Base-by-base conservation (phyloP, 2,888 invertebrate genomes). In the Coenonympha arcania region DNA sequence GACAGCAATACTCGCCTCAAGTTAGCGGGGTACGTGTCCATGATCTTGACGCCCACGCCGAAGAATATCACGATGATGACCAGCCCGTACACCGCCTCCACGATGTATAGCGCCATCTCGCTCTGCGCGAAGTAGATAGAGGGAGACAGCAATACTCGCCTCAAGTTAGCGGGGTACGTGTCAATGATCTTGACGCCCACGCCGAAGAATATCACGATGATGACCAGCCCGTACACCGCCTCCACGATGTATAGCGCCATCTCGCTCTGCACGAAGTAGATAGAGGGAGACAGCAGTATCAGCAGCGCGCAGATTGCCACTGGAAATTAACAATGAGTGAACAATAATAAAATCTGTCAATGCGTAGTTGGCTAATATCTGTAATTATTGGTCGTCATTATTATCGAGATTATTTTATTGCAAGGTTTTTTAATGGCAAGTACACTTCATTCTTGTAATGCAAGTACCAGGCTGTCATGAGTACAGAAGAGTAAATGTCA, bases 1-100 rank as follows among this genome's bases (percentile, higher is more conserved):
- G 87, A 82, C 24, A 87, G 69, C 51, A 86, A 75, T 48, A 28
- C 9, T n/a, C 9, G 64, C 90, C 89, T 88, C 57, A 89, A 73
- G 60, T 88, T 86, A 54, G 89, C 89, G 0, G 89, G 89, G 60
- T 89, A 89, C 0, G 76, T 77, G 54, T 89, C 88, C 1, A 89
- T 74, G 1, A 89, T 79, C 20, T 75, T 79, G 42, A 87, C 68
- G 0, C 86, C 87, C 3, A 88, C 71, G 0, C 78, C 76, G 64
- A 85, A 88, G 58, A 88, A 74, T 1, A 87, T 75, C 6, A 89
- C 73, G 15, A 87, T 85, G 16, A 87, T 59, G 40, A 87, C 65
- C 18, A 87, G 66, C 18, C 87, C 74, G 59, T 85, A 83, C 1
- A n/a, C n/a, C n/a, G 6, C 6, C n/a, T 11, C 11, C 28, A 28